Evolutionary conservation across 2,113 vertebrate genomes (phyloP), one percentile per base, ranked within the genome.

Genomic region (Ctenomys sociabilis): DNA sequence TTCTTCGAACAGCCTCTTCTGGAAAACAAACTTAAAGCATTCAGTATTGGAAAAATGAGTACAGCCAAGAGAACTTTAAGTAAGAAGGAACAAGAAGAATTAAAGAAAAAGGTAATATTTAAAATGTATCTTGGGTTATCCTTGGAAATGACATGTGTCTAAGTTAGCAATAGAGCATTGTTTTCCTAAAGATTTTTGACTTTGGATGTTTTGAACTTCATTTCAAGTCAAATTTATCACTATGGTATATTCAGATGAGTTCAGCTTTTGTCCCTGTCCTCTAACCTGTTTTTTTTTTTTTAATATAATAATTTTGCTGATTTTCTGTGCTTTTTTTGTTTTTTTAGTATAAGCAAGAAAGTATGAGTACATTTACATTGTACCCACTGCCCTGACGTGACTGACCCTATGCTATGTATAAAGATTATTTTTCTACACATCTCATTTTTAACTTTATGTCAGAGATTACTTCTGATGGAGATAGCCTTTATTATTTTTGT

Each of bases 11-110:
- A 99, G 99, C 99, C 99, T 98, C 95, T 99, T 96, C 98, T 99
- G 96, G 99, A 99, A 98, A 99, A 99, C 98, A 99, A 99, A 96
- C 98, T 99, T 52, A 99, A 99, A 98, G 99, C 99, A 66, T 99
- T 99, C 98, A 99, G 99, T 97, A 99, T 99, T 97, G 99, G 99
- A 43, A 99, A 99, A 98, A 99, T 99, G 99, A 99, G 99, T 91
- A 99, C 99, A 97, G 99, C 99, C 57, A 99, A 99, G 98, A 98
- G 99, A 97, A 99, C 99, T 66, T 97, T 99, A 88, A 99, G 99
- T 98, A 99, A 99, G 96, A 99, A 99, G 88, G 99, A 99, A 66
- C 99, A 99, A 97, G 99, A 99, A 97, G 99, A 99, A 97, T 98
- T 99, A 66, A 99, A 99, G 98, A 99, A 99, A 98, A 99, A 99